These are phyloP conservation scores for Drosophila subsilvestris DNA, from an alignment of 2,888 invertebrate genomes.

Conservation along the genomic window DNA sequence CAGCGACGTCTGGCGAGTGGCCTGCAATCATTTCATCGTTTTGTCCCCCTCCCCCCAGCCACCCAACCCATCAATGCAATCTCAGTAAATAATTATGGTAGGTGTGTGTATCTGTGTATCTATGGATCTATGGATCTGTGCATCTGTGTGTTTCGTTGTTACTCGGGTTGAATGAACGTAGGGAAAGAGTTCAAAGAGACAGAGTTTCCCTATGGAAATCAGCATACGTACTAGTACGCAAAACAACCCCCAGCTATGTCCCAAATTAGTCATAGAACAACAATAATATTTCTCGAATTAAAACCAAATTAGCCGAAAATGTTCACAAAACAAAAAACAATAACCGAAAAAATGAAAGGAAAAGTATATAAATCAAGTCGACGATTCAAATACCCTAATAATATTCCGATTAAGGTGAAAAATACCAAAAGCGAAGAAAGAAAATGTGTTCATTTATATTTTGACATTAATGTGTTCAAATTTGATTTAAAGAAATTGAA, in stretches of 20 bases:
- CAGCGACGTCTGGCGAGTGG: background rate
- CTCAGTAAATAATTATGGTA: background rate
- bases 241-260: background rate
- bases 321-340: conserved; percentile 19
- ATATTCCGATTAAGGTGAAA: no score
- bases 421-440: no score
- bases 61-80: background rate
- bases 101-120: background rate
- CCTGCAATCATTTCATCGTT: conserved; percentile 19
- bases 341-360: conserved; percentile 22
- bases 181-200: background rate
- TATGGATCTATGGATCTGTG: background rate
- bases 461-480: no score
- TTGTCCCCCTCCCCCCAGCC: background rate
- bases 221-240: no score
- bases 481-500: no score
- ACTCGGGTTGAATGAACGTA: conserved; percentile 16
- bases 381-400: background rate
- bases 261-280: conserved; percentile 27
- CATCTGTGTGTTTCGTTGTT: background rate
- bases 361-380: conserved; percentile 30
- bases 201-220: background rate
- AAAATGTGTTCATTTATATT: no score
- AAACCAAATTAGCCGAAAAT: conserved; percentile 36
- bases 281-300: conserved; percentile 15